These are phyloP conservation scores for Drosophila setifemur DNA, from an alignment of 1,140 invertebrate genomes.

Conservation along the genomic window DNA sequence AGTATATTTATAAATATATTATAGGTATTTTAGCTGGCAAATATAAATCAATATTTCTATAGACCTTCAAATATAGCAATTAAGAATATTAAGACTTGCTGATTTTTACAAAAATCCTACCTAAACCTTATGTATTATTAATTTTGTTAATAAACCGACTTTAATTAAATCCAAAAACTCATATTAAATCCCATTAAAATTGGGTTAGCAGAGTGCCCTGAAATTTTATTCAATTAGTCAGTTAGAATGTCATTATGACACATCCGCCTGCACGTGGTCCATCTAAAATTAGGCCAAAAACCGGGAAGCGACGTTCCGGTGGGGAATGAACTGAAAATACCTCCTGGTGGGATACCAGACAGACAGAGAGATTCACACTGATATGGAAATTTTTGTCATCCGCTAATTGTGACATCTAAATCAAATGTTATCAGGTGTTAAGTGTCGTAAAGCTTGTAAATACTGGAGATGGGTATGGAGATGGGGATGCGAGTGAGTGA, in stretches of 20 bases:
- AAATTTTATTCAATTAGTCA: not conserved
- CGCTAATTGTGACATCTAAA: constrained; percentile 71
- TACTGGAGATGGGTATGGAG: too few species aligned
- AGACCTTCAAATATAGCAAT: too few species aligned
- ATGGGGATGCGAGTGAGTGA: not conserved
- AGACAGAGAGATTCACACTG: constrained; percentile 32
- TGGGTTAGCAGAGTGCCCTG: not conserved
- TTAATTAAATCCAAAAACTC: too few species aligned
- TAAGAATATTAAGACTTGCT: too few species aligned
- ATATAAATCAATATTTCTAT: too few species aligned
- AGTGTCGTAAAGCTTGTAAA: constrained; percentile 56
- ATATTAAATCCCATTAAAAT: too few species aligned
- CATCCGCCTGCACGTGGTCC: constrained; percentile 7
- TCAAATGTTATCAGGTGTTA: constrained; percentile 76
- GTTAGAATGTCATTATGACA: constrained; percentile 28
- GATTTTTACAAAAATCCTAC: too few species aligned
- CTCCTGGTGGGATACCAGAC: too few species aligned
- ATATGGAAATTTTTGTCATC: constrained; percentile 64
- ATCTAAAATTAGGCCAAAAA: constrained; percentile 33
- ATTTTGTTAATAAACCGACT: too few species aligned
- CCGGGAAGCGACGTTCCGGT: not conserved
- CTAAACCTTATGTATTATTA: too few species aligned
- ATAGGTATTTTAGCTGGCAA: too few species aligned
- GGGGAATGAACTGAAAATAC: constrained; percentile 9
- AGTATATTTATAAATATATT: too few species aligned